A percentile compares a stretch with the other conserved stretches of the same genome.
Evolutionary conservation across 2,888 invertebrate species (phyloP).

Genomic region (Meteorus colon): DNA sequence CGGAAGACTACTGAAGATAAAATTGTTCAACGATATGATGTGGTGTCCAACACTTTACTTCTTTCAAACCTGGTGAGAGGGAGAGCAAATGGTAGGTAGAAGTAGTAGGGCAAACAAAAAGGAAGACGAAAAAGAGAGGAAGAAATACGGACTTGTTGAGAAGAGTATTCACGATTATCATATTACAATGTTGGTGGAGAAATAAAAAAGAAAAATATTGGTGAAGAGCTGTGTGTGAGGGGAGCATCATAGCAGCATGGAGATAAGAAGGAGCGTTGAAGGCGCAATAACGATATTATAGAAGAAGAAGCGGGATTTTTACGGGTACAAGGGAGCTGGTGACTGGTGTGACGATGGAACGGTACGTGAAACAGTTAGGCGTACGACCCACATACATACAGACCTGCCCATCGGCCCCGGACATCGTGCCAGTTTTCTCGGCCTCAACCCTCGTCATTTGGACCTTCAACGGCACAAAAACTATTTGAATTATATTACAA

Average conservation of each 20-base stretch:
- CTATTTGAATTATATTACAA: slow-evolving; percentile 18
- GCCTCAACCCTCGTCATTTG: slow-evolving; percentile 37
- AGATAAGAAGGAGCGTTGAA: slow-evolving; percentile 42
- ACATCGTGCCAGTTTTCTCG: slow-evolving; percentile 70
- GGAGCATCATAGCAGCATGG: slow-evolving; percentile 37
- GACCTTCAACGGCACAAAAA: slow-evolving; percentile 6
- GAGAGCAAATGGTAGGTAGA: slow-evolving; percentile 27
- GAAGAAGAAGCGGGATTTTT: slow-evolving; percentile 42
- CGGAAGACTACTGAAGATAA: slow-evolving; percentile 31
- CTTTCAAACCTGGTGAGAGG: slow-evolving; percentile 32
- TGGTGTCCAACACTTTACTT: slow-evolving; percentile 14
- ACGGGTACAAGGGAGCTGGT: slow-evolving; percentile 50
- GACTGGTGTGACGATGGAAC: slow-evolving; percentile 62
- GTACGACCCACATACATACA: slow-evolving; percentile 70
- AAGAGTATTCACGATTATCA: not conserved
- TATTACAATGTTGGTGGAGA: slow-evolving; percentile 38
- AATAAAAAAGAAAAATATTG: slow-evolving; percentile 28
- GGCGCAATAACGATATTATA: slow-evolving; percentile 51
- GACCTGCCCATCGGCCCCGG: slow-evolving; percentile 62
- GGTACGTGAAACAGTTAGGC: slow-evolving; percentile 73
- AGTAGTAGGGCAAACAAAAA: slow-evolving; percentile 25
- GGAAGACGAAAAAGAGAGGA: slow-evolving; percentile 22
- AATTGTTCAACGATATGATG: slow-evolving; percentile 13
- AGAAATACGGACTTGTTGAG: not conserved
- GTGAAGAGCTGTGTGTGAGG: slow-evolving; percentile 40